A percentile compares a stretch with the other conserved stretches of the same genome.
Evolutionary conservation across 1,140 invertebrate species (phyloP).

Genomic region (Reticulitermes speratus): DNA sequence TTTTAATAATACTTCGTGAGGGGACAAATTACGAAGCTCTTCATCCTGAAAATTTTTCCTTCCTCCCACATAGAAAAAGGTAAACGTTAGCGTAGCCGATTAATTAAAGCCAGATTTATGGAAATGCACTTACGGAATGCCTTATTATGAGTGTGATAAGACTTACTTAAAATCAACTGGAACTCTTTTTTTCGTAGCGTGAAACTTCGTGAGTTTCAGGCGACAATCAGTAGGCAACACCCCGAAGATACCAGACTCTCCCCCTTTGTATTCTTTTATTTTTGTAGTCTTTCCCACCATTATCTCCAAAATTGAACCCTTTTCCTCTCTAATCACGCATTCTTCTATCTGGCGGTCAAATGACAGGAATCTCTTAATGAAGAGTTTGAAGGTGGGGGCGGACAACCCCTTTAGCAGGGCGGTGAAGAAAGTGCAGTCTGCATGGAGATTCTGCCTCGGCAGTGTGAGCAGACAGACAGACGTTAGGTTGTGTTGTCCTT

Average conservation of each 20-base stretch:
- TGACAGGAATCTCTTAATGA: constrained; percentile 15
- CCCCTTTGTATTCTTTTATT: neutral
- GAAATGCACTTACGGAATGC: neutral
- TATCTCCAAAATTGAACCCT: neutral
- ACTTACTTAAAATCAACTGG: no score
- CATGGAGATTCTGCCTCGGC: neutral
- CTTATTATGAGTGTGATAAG: no score
- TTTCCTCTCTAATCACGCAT: neutral
- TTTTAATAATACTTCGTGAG: no score
- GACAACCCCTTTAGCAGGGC: neutral
- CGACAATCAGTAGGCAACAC: neutral
- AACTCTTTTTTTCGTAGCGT: no score
- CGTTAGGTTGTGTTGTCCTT: no score
- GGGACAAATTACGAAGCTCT: no score
- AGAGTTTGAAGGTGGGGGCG: neutral
- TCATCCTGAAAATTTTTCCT: no score
- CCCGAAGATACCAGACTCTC: neutral
- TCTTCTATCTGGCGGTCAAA: neutral
- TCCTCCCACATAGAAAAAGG: no score
- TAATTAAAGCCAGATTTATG: neutral
- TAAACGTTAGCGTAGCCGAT: neutral
- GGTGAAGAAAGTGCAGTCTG: neutral
- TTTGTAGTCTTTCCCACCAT: neutral
- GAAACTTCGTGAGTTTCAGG: neutral
- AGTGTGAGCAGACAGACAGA: no score